Evolutionary conservation across 2,888 invertebrate species (phyloP), one percentile per base, ranked within the genome.

Genomic region (Pteria penguin): DNA sequence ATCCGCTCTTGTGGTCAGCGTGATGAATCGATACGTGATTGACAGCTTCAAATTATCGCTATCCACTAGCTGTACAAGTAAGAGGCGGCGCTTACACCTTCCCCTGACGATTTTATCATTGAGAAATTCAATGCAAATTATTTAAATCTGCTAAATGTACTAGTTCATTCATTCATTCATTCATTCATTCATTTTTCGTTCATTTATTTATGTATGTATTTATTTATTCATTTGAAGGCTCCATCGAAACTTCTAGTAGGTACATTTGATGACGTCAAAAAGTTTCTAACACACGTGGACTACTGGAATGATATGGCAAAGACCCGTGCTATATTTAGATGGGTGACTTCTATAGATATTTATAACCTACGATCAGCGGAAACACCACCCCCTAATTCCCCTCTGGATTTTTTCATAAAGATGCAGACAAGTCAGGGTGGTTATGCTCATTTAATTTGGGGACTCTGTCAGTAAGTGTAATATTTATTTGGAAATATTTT

Each of bases 371-470:
- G 60, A 31, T 60, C 60, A 18, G 54, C 67, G 18, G 31, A 60
- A 24, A 55, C 36, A 27, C 73, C 73, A 2, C 73, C 67, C 2
- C 31, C 67, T 27, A 73, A 73, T 33, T 67, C 73, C 27, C 73
- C 73, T 0, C n/a, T 73, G 54, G 73, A 73, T 29, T 73, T 57
- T 22, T 73, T 73, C 54, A 61, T 67, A 18, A 73, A 58, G 26
- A 73, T 73, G 45, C 73, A 73, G 67, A 67, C 52, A 29, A 67
- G 67, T 54, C 58, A 67, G 60, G 73, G 73, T 4, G 67, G 67
- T n/a, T 73, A 73, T 22, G 73, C 73, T 14, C 67, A 73, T n/a
- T 54, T 73, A 1, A 67, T 73, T 32, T 73, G 66, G 60, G 60
- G 67, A 4, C 33, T 73, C 14, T 73, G 73, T 22, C 60, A 73